Percentiles rank a stretch among this genome's conserved stretches.
These are phyloP conservation scores for Cybosia mesomella DNA, from an alignment of 2,888 invertebrate genomes.

Conservation along the genomic window DNA sequence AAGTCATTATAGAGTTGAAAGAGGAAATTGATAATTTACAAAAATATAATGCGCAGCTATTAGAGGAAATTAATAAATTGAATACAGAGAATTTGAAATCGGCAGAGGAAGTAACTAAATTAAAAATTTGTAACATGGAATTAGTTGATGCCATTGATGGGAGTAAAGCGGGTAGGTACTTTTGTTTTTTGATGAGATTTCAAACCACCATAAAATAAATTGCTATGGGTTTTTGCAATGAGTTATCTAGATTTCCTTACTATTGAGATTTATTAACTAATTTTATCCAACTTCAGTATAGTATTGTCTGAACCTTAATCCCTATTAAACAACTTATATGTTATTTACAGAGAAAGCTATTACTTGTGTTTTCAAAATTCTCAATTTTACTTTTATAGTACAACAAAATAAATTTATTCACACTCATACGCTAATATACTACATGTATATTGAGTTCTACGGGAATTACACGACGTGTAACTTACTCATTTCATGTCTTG, in stretches of 20 bases:
- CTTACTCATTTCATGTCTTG: not conserved
- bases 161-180: constrained; percentile 59
- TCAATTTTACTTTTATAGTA: no score
- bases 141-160: not conserved
- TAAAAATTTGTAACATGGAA: constrained; percentile 11
- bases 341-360: no score
- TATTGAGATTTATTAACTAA: no score
- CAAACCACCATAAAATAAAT: not conserved
- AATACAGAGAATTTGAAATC: constrained; percentile 10
- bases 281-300: no score
- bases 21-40: constrained; percentile 9
- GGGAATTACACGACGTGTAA: no score
- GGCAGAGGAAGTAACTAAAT: not conserved
- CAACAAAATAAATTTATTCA: no score
- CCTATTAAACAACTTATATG: no score
- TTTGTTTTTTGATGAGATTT: not conserved
- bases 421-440: no score
- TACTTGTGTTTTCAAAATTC: no score
- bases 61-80: not conserved
- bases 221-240: not conserved
- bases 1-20: not conserved
- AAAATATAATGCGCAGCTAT: constrained; percentile 3
- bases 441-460: no score
- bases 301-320: no score
- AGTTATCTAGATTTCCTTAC: no score